Evolutionary conservation across 2,797 vertebrate genomes (phyloP), one percentile per base, ranked within the genome.

Genomic region (Falco berigora): DNA sequence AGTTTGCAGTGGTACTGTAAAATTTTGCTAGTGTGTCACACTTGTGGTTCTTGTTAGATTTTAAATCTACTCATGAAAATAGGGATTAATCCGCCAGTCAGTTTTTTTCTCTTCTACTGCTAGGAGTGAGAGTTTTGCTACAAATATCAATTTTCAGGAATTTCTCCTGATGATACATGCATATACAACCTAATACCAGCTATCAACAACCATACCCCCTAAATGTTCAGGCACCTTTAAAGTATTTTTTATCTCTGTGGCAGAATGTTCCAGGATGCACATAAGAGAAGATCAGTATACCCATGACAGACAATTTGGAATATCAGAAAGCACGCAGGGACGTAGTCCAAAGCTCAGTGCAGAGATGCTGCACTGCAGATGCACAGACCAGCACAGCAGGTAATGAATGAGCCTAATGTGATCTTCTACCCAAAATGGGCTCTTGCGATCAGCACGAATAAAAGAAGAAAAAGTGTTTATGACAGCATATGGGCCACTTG

Each of bases 301-400:
- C 47, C 19, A 6, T 0, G 9, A 71, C 64, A 86, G 75, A 49
- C 3, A 17, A 47, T 73, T 38, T 89, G 80, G 66, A 72, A 46
- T 44, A 81, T 62, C 71, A 90, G 61, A 50, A 71, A 86, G 44
- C 42, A 83, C 1, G 0, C 55, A 69, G 67, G 58, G 52, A 71
- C 40, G 30, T 47, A 36, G 47, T 79, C 50, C 89, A 86, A 59
- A 46, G 68, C 86, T 92, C 67, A 50, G 42, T 16, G 61, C 67
- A 91, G 86, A 59, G 86, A 89, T 52, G 73, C 89, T 94, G 91
- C 90, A 92, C 75, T 90, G 84, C 94, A 93, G 93, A 93, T 86
- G 46, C 81, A 89, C 58, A 85, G 59, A 89, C 30, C 84, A 92
- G 88, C 88, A 86, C 74, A 84, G 86, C 82, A 92, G 86, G 77